Evolutionary conservation across 2,797 vertebrate genomes (phyloP), one percentile per base, ranked within the genome.

Genomic region (Cossypha polioptera): DNA sequence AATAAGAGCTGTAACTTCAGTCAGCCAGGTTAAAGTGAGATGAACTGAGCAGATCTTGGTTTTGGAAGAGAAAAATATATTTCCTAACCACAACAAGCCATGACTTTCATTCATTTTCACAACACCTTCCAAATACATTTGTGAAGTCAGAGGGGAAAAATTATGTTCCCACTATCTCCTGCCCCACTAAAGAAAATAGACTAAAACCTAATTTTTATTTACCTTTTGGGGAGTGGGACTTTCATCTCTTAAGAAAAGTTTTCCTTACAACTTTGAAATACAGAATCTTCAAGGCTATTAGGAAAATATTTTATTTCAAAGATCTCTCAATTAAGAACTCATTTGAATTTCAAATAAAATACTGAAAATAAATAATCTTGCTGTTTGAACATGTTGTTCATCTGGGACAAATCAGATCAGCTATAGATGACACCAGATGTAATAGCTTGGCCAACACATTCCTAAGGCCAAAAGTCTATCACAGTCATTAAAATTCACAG

Each of bases 151-250:
- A 87, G 4, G 36, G 2, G 47, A 45, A 9, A 72, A 76, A 76
- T 29, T 5, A 26, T 68, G 36, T 47, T 85, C 10, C 4, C 16
- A 29, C 6, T 31, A 3, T 19, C 8, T 35, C 58, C 36, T 8
- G 5, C 5, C 7, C 0, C 0, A 0, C 2, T 18, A 38, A 20
- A 9, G 20, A 35, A 57, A 45, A 47, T 8, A 35, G 9, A 1
- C 35, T 69, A 55, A 88, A 79, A 59, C 5, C 5, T 51, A 28
- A 28, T 67, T 82, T 75, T 22, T 36, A n/a, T 72, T 53, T 7
- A n/a, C 28, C 9, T 58, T 73, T 42, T 5, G 3, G 7, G 18
- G 3, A 65, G 8, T 18, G 12, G 54, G 9, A 73, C 57, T 62
- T 79, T 91, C 0, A 31, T 76, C 16, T 80, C 54, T 58, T 55